A percentile compares a stretch with the other conserved stretches of the same genome.
Conservation (phyloP, 2,797 vertebrate species). For the Premnoplex brunnescens region DNA sequence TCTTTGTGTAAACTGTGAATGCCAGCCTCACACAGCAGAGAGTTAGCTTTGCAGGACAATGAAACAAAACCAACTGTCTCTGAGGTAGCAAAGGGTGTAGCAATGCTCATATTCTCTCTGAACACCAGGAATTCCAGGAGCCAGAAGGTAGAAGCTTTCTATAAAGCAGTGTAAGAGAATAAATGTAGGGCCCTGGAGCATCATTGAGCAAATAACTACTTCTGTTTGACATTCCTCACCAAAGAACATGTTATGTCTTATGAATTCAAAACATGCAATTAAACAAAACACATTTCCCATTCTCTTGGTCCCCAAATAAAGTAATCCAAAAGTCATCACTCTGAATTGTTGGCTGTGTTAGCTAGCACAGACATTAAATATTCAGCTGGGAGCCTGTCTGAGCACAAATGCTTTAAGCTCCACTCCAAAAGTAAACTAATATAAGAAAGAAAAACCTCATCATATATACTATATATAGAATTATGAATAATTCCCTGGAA, state of each 20-base stretch:
- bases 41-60: neutral
- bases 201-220: conserved; percentile 20
- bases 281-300: neutral
- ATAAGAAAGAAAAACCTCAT: neutral
- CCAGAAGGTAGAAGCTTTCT: neutral
- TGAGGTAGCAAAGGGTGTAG: neutral
- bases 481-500: neutral
- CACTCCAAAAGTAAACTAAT: neutral
- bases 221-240: conserved; percentile 15
- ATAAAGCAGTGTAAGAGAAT: neutral
- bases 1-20: neutral
- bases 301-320: neutral
- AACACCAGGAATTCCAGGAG: neutral
- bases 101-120: neutral
- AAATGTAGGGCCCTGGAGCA: conserved; percentile 2
- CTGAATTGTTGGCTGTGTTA: neutral
- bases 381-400: neutral
- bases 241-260: neutral
- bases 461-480: neutral
- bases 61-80: neutral
- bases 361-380: neutral
- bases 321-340: neutral
- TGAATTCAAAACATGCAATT: conserved; percentile 24
- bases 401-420: neutral
- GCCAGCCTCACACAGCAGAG: neutral